Base-by-base conservation (phyloP, 2,797 vertebrate genomes). In the Poecilia velifera region DNA sequence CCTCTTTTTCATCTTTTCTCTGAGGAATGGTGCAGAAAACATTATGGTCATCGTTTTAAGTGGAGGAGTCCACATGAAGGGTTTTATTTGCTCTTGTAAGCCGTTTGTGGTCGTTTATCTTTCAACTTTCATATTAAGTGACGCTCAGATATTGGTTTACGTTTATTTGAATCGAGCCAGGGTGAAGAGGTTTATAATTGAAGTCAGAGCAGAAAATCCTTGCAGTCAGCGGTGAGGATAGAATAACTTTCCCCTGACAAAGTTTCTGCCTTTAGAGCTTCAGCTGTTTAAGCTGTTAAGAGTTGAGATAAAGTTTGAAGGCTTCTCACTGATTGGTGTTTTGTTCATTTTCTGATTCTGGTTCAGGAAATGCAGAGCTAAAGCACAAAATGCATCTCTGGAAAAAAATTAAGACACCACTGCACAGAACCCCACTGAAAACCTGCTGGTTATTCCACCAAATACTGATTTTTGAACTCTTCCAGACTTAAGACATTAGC, bases 1-100 rank as follows among this genome's bases (percentile, higher is more conserved):
- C 18, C 45, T 77, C 49, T 28, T 82, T 59, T 76, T 31, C 79
- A 59, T 41, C 14, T 59, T 4, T 74, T 80, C 34, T 73, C 43
- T 73, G 70, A 70, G 2, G 36, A 41, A 28, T 46, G 13, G 4
- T 34, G 74, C 41, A 72, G 76, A 70, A 86, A 22, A 14, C 55
- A 59, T 80, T 41, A 55, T 74, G 28, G 80, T 51, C 28, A 25
- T 55, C 22, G 5, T n/a, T 43, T 47, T 66, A 13, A 57, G 55
- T 4, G 22, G 20, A 51, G 3, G 46, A 53, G 34, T 74, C 68
- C 46, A 47, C 16, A n/a, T 46, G 13, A 43, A 6, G 49, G 18
- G 25, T 55, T 78, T 59, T 46, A 76, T 45, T 41, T 70, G 25
- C 41, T 83, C 34, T 75, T n/a, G 1, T 43, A 49, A 22, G 39